These are phyloP conservation scores for Teleogryllus occipitalis DNA, from an alignment of 1,140 invertebrate genomes.

Conservation along the genomic window DNA sequence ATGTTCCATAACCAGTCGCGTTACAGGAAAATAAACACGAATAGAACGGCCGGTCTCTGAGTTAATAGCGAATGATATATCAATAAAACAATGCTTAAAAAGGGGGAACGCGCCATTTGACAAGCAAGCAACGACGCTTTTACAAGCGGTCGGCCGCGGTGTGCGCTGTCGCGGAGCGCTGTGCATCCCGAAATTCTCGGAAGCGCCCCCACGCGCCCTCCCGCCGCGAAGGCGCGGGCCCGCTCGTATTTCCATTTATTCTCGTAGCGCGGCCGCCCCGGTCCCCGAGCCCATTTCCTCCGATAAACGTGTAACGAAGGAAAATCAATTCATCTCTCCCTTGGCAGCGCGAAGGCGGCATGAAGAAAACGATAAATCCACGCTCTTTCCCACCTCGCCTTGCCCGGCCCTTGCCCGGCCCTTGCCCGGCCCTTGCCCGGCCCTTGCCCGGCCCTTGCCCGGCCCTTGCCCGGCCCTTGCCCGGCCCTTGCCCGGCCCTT, in stretches of 20 bases:
- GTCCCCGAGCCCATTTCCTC: neutral
- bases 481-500: too few relatives aligned
- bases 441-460: too few relatives aligned
- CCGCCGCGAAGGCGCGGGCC: neutral
- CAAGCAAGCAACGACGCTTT: too few relatives aligned
- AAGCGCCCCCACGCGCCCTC: neutral
- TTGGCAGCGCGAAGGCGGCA: neutral
- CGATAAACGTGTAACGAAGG: neutral
- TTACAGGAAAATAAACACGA: neutral
- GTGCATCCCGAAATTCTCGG: neutral
- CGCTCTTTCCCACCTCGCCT: neutral
- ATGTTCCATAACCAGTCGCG: neutral
- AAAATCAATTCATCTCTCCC: slow-evolving; percentile 1
- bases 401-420: neutral
- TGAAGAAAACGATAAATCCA: slow-evolving; percentile 1
- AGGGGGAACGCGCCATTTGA: neutral
- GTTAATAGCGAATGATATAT: neutral
- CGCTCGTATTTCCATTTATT: neutral
- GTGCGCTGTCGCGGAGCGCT: too few relatives aligned
- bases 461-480: too few relatives aligned
- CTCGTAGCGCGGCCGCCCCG: neutral
- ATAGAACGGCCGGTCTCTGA: neutral
- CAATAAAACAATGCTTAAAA: neutral
- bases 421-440: too few relatives aligned
- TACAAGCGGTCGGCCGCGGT: too few relatives aligned